These are phyloP conservation scores for Sesia bembeciformis DNA, from an alignment of 2,888 invertebrate genomes.

Conservation along the genomic window DNA sequence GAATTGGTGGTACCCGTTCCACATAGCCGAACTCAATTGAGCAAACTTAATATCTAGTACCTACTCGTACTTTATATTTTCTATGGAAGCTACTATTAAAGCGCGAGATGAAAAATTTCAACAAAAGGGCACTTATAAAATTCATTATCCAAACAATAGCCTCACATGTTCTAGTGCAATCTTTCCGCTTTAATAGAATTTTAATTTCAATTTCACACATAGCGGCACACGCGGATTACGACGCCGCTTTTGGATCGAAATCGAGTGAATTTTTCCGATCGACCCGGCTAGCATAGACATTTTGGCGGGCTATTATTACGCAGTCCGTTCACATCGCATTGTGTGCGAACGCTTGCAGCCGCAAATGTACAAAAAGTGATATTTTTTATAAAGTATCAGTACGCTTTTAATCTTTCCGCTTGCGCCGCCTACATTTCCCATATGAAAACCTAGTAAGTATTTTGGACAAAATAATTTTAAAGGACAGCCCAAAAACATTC, in stretches of 20 bases:
- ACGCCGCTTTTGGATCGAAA: slow-evolving; percentile 28
- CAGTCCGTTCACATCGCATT: slow-evolving; percentile 64
- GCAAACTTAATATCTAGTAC: background rate
- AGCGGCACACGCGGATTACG: slow-evolving; percentile 50
- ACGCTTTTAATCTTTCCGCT: no score
- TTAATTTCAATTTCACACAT: slow-evolving; percentile 70
- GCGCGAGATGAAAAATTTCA: no score
- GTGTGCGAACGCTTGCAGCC: slow-evolving; percentile 34
- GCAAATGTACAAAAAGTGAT: background rate
- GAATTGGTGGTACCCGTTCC: background rate
- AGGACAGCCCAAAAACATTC: no score
- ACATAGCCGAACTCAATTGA: background rate
- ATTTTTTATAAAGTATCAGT: no score
- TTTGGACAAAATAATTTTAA: no score
- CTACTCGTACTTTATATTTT: no score
- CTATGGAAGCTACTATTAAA: no score
- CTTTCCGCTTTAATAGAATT: slow-evolving; percentile 58
- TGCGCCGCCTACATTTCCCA: no score
- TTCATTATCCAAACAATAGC: no score
- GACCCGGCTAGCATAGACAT: slow-evolving; percentile 54
- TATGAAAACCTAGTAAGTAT: no score
- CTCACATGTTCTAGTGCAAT: slow-evolving; percentile 14
- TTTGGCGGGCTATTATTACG: slow-evolving; percentile 62
- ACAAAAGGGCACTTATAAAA: no score
- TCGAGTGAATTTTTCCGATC: slow-evolving; percentile 55